Evolutionary conservation across 2,113 vertebrate genomes (phyloP).

Genomic region (Eulacestoma nigropectus): DNA sequence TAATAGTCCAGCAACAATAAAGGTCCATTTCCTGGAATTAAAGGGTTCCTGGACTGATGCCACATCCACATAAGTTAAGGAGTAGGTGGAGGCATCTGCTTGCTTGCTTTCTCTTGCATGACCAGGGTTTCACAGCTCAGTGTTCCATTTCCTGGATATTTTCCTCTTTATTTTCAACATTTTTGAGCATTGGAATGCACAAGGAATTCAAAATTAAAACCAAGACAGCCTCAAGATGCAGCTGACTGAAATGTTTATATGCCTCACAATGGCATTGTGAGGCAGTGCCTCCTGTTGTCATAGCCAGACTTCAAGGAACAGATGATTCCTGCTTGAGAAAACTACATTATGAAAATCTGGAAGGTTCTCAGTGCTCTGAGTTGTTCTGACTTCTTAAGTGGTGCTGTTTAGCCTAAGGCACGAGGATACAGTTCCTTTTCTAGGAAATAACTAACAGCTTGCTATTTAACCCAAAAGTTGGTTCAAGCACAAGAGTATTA

Average conservation of each 20-base stretch:
- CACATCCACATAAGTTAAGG: background rate
- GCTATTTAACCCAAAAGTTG: background rate
- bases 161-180: background rate
- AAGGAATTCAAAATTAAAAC: background rate
- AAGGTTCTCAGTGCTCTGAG: background rate
- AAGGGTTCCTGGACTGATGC: background rate
- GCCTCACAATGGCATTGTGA: background rate
- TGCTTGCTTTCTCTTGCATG: background rate
- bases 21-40: background rate
- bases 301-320: background rate
- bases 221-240: background rate
- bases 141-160: background rate
- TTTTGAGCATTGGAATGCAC: background rate
- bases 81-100: background rate
- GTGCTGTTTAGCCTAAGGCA: background rate
- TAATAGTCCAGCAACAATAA: background rate
- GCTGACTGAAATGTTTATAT: background rate
- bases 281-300: background rate
- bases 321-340: conserved; percentile 2
- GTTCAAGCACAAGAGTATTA: background rate
- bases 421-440: background rate
- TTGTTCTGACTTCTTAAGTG: background rate
- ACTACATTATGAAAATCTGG: background rate
- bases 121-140: background rate
- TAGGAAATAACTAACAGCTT: background rate